Evolutionary conservation across 2,113 vertebrate genomes (phyloP).

Genomic region (Crypturellus undulatus): DNA sequence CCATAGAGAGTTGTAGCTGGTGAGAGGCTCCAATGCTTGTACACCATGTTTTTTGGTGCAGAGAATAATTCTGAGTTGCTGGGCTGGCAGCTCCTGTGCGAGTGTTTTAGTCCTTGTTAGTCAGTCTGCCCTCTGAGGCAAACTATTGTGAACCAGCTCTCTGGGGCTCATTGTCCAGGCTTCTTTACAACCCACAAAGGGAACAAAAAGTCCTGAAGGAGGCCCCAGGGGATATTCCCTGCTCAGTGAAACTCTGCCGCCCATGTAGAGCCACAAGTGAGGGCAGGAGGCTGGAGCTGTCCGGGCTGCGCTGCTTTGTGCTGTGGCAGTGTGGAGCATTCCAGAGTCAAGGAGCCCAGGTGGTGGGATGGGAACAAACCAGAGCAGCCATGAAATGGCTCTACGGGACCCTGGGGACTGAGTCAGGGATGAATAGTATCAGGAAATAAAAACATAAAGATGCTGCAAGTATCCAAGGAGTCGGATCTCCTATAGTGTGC

Average conservation of each 20-base stretch:
- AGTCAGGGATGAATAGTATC: neutral
- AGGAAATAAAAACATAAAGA: conserved; percentile 14
- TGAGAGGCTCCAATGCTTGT: neutral
- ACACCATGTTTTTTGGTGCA: neutral
- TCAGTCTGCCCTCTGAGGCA: neutral
- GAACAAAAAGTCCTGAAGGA: conserved; percentile 17
- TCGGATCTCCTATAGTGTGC: neutral
- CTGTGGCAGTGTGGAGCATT: neutral
- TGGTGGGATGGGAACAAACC: neutral
- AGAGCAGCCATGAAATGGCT: neutral
- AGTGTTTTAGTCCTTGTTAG: conserved; percentile 43
- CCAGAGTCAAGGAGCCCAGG: no score
- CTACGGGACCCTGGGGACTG: neutral
- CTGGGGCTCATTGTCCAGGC: neutral
- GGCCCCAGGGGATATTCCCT: neutral
- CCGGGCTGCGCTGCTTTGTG: neutral
- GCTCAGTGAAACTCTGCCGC: neutral
- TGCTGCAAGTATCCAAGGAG: neutral
- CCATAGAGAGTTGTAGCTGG: neutral
- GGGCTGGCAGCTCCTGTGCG: conserved; percentile 20
- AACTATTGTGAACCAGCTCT: conserved; percentile 22
- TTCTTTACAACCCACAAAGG: neutral
- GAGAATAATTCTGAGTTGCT: neutral
- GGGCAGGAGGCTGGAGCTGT: neutral
- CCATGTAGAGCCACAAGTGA: neutral